A percentile compares a stretch with the other conserved stretches of the same genome.
Evolutionary conservation across 1,140 invertebrate species (phyloP).

Genomic region (Bombus difficillimus): DNA sequence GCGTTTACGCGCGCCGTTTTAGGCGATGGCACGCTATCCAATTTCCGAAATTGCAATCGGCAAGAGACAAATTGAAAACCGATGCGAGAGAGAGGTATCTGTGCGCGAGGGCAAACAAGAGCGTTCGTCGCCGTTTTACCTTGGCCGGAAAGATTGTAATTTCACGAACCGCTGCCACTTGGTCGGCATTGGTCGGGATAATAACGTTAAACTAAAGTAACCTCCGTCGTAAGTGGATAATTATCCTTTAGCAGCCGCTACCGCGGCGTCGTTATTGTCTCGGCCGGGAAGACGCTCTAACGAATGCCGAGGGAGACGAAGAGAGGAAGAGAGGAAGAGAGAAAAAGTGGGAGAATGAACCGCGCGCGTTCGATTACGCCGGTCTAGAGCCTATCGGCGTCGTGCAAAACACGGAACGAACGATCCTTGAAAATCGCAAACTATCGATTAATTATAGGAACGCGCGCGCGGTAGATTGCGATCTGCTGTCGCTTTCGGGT

Average conservation of each 20-base stretch:
- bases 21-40: background rate
- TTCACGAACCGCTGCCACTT: slow-evolving; percentile 45
- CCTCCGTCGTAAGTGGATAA: slow-evolving; percentile 73
- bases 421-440: slow-evolving; percentile 42
- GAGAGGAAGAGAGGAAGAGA: background rate
- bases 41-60: slow-evolving; percentile 10
- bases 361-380: slow-evolving; percentile 67
- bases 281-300: slow-evolving; percentile 37
- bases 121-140: slow-evolving; percentile 30
- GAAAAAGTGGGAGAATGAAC: slow-evolving; percentile 40
- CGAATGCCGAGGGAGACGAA: background rate
- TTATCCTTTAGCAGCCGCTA: slow-evolving; percentile 67
- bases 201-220: slow-evolving; percentile 65
- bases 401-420: slow-evolving; percentile 11
- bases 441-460: slow-evolving; percentile 47
- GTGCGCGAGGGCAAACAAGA: slow-evolving; percentile 37
- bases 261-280: slow-evolving; percentile 72
- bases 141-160: slow-evolving; percentile 50
- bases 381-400: slow-evolving; percentile 7
- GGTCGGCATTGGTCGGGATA: slow-evolving; percentile 49
- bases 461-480: background rate
- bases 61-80: slow-evolving; percentile 9
- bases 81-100: background rate
- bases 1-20: background rate
- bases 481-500: background rate